Conservation (phyloP, 2,113 vertebrate species). For the Hemiscyllium ocellatum region DNA sequence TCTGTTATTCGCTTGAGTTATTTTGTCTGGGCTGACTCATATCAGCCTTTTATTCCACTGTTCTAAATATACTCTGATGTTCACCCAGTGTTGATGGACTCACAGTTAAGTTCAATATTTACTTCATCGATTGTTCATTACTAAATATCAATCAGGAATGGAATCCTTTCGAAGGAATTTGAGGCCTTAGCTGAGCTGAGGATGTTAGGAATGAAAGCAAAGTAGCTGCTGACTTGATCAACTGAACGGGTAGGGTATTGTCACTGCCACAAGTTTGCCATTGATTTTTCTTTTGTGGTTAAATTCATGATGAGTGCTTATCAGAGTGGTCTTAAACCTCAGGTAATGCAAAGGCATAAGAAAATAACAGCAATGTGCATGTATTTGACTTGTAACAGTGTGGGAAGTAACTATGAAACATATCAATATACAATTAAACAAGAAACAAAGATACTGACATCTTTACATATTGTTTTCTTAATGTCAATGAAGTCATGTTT, state of each 20-base stretch:
- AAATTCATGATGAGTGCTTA: background rate
- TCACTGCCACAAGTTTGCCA: background rate
- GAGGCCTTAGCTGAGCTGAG: background rate
- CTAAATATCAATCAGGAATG: background rate
- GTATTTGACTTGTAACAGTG: background rate
- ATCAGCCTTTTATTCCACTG: background rate
- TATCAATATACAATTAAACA: background rate
- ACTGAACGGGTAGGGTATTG: background rate
- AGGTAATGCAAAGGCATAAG: background rate
- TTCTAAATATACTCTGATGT: background rate
- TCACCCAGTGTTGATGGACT: background rate
- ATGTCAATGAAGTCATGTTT: background rate
- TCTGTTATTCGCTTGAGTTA: background rate
- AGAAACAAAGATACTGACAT: background rate
- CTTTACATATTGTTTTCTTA: background rate
- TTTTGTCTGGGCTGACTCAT: background rate
- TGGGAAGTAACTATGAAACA: background rate
- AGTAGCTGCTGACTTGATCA: background rate
- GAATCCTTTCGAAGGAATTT: background rate
- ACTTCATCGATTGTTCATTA: background rate
- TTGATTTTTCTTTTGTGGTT: background rate
- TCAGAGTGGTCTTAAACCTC: background rate
- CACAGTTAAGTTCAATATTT: background rate
- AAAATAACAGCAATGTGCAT: background rate
- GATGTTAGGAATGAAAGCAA: background rate